Percentiles rank a stretch among this genome's conserved stretches.
phyloP scores from a whole-genome alignment of 64 coral and sea anemone species.

The Exaiptasia diaphana region DNA sequence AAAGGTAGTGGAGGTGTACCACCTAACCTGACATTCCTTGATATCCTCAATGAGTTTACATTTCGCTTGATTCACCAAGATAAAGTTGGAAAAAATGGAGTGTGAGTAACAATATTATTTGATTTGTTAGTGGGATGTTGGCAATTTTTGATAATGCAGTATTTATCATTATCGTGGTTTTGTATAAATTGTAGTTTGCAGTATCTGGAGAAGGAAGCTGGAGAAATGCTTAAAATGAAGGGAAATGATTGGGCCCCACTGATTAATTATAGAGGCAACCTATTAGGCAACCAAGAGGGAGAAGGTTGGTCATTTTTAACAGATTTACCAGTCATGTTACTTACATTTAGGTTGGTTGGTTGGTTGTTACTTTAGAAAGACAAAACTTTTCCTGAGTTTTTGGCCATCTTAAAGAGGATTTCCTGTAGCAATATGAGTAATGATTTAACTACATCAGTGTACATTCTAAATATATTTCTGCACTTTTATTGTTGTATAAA shows the following conservation, averaged over 20 bases:
- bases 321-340: too few species aligned
- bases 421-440: too few species aligned
- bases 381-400: too few species aligned
- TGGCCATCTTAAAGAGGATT: too few species aligned
- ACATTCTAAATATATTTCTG: too few species aligned
- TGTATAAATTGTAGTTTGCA: constrained; percentile 31
- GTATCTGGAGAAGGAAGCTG: constrained; percentile 68
- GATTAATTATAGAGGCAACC: constrained; percentile 53
- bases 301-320: constrained; percentile 23
- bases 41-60: constrained; percentile 87
- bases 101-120: constrained; percentile 52
- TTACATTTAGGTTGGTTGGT: too few species aligned
- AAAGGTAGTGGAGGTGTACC: constrained; percentile 37
- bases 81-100: constrained; percentile 71
- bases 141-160: not conserved
- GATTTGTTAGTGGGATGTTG: not conserved
- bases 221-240: constrained; percentile 53
- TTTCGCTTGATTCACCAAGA: constrained; percentile 81
- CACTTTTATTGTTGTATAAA: too few species aligned
- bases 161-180: not conserved
- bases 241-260: constrained; percentile 77
- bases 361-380: too few species aligned
- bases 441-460: too few species aligned
- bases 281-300: constrained; percentile 63
- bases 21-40: constrained; percentile 78